A percentile compares a stretch with the other conserved stretches of the same genome.
These are phyloP conservation scores for Rostratula benghalensis DNA, from an alignment of 2,113 vertebrate species.

Conservation along the genomic window DNA sequence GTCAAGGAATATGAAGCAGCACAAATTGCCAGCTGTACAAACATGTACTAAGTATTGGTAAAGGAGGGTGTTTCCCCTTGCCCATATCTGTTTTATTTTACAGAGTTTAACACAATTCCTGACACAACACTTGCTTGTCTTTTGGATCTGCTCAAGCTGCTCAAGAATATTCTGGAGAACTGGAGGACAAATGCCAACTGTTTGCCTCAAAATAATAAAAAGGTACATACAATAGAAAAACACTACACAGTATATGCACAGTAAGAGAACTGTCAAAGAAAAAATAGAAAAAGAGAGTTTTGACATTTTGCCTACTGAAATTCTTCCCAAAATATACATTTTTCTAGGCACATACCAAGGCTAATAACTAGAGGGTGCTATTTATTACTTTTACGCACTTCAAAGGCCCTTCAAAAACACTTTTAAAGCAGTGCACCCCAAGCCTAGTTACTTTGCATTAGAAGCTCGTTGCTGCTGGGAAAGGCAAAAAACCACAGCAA, in stretches of 20 bases:
- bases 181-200: background rate
- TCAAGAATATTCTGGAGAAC: background rate
- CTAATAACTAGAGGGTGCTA: slow-evolving; percentile 58
- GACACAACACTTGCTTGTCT: background rate
- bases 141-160: slow-evolving; percentile 17
- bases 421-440: background rate
- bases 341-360: slow-evolving; percentile 20
- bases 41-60: slow-evolving; percentile 5
- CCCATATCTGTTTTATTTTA: slow-evolving; percentile 51
- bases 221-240: background rate
- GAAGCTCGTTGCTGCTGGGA: background rate
- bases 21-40: slow-evolving; percentile 63
- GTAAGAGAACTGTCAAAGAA: background rate
- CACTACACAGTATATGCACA: background rate
- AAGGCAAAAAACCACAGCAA: background rate
- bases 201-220: background rate
- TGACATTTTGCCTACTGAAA: background rate
- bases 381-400: slow-evolving; percentile 38
- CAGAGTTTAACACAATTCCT: slow-evolving; percentile 40
- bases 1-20: slow-evolving; percentile 27
- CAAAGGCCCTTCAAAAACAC: slow-evolving; percentile 52
- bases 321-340: slow-evolving; percentile 26
- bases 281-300: background rate
- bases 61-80: slow-evolving; percentile 10
- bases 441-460: background rate